Conservation (phyloP, 2,888 invertebrate species). For the Dryocosmus kuriphilus region DNA sequence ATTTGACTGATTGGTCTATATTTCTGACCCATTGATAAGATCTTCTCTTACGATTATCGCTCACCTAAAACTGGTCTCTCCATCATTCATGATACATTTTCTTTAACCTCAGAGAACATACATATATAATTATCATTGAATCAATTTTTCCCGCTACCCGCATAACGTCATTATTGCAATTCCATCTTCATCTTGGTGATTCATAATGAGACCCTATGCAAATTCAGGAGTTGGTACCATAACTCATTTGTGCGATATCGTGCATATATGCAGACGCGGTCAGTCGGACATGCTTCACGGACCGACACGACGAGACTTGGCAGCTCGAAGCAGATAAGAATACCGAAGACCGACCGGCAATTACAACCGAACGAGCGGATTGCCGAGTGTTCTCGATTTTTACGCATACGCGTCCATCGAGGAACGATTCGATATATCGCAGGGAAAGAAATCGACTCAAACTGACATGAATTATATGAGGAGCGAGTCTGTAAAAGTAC, state of each 20-base stretch:
- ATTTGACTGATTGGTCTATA: slow-evolving; percentile 3
- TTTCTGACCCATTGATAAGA: not conserved
- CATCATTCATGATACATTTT: not conserved
- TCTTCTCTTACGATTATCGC: not conserved
- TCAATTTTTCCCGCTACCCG: not conserved
- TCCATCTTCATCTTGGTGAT: slow-evolving; percentile 4
- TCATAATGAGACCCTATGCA: slow-evolving; percentile 69
- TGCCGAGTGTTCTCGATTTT: slow-evolving; percentile 36
- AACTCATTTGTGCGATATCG: slow-evolving; percentile 70
- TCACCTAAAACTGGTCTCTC: not conserved
- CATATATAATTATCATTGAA: not conserved
- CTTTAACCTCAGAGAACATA: not conserved
- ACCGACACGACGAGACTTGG: slow-evolving; percentile 56
- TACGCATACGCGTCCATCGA: slow-evolving; percentile 44
- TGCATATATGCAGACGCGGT: slow-evolving; percentile 62
- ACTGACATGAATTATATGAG: slow-evolving; percentile 70
- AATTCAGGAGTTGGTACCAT: slow-evolving; percentile 64
- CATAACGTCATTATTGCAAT: not conserved
- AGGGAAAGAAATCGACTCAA: slow-evolving; percentile 54
- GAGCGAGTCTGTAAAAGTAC: slow-evolving; percentile 65
- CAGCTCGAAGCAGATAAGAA: slow-evolving; percentile 59
- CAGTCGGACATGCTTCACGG: slow-evolving; percentile 62
- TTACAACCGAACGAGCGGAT: slow-evolving; percentile 54
- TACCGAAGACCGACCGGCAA: slow-evolving; percentile 60
- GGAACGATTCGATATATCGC: slow-evolving; percentile 30